These are phyloP conservation scores for Sisor rabdophorus DNA, from an alignment of 2,113 vertebrate species.

Conservation along the genomic window DNA sequence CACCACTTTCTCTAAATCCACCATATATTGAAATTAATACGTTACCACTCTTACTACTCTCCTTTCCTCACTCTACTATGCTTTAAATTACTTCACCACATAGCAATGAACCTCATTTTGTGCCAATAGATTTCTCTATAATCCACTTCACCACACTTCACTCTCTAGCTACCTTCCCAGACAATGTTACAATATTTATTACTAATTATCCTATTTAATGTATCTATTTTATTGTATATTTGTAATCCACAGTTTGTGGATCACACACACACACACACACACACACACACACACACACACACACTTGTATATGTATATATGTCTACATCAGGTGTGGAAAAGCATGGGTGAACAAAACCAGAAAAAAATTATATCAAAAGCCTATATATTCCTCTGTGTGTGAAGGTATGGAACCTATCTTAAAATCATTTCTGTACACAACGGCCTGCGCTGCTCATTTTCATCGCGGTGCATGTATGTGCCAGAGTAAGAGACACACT, in stretches of 20 bases:
- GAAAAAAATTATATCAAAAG: not conserved
- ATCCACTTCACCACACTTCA: not conserved
- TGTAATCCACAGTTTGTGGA: too few species aligned
- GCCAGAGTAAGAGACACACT: constrained; percentile 1
- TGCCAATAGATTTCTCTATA: not conserved
- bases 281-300: too few species aligned
- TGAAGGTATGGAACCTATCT: not conserved
- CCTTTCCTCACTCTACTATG: not conserved
- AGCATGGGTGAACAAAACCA: not conserved
- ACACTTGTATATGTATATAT: too few species aligned
- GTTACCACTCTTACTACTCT: not conserved
- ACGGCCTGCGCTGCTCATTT: not conserved
- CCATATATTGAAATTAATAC: too few species aligned
- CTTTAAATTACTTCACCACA: not conserved
- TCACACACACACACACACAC: too few species aligned
- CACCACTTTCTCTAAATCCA: too few species aligned
- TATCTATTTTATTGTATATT: too few species aligned
- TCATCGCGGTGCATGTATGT: not conserved
- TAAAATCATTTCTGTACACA: not conserved
- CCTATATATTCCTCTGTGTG: not conserved
- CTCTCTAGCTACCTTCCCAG: too few species aligned
- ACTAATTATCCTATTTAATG: too few species aligned
- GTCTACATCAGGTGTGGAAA: not conserved
- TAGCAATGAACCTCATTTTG: not conserved
- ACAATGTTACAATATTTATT: too few species aligned